phyloP scores from a whole-genome alignment of 2,797 vertebrate genomes.

The Tangara arthus region DNA sequence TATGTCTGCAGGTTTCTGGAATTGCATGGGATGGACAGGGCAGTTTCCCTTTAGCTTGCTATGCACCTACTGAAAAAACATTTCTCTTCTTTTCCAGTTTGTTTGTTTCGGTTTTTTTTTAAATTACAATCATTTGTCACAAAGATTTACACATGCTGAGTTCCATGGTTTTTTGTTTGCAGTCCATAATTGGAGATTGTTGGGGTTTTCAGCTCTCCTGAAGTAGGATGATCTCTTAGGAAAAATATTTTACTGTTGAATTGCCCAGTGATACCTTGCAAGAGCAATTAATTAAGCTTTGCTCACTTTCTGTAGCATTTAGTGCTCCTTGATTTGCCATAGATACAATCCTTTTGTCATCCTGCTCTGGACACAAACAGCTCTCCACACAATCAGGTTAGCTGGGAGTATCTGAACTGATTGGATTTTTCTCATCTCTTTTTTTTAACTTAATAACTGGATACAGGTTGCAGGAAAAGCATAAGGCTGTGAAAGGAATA shows the following conservation, averaged over 20 bases:
- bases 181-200: not conserved
- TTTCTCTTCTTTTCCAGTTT: not conserved
- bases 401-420: not conserved
- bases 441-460: not conserved
- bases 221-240: not conserved
- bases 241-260: conserved; percentile 2
- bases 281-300: not conserved
- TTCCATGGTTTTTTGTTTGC: not conserved
- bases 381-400: not conserved
- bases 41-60: not conserved
- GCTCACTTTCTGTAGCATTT: not conserved
- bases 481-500: not conserved
- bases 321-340: not conserved
- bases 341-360: not conserved
- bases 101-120: not conserved
- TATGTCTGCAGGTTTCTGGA: not conserved
- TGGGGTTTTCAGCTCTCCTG: not conserved
- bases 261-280: not conserved
- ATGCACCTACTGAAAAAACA: not conserved
- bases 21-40: not conserved
- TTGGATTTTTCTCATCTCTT: not conserved
- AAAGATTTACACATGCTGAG: not conserved
- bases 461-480: not conserved
- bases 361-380: not conserved
- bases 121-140: not conserved